Evolutionary conservation across 2,113 vertebrate genomes (phyloP), one percentile per base, ranked within the genome.

Genomic region (Sander vitreus): DNA sequence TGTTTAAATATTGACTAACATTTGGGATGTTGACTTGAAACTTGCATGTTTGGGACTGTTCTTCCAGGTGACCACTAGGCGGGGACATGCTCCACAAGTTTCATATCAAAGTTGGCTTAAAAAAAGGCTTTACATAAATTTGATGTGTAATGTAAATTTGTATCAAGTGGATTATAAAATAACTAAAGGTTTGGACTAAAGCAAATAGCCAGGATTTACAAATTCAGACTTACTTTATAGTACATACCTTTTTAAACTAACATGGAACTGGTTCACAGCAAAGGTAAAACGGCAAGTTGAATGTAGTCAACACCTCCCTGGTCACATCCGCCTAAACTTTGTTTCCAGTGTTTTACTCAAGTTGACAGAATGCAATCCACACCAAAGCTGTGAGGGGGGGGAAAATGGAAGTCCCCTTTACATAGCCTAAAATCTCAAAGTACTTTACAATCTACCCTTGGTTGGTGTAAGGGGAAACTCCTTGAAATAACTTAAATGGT

Each of bases 61-160:
- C 3, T 9, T 54, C 4, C 2, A 21, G 1, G 1, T 65, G 16
- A 10, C 78, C 86, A 84, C 75, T 51, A 86, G 81, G 43, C 76
- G 78, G 86, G 0, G n/a, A 43, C 21, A 58, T 73, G 51, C 3
- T 3, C 27, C 39, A 14, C 0, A 15, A 25, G 14, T 43, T 43
- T 9, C 9, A 0, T 43, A 16, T 19, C 19, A 39, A 39, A 39
- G 36, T 39, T 39, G 3, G 30, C 4, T 48, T 6, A 15, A 2
- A 12, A 4, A 10, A 2, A 1, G 21, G 8, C 21, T 23, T 53
- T n/a, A 63, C 6, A 33, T 3, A 16, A 21, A 39, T 39, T 8
- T 39, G 8, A 39, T 39, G 9, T 39, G 39, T 9, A 1, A 33
- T 33, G 33, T 33, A 33, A 1, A 33, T 33, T 33, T 33, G 33